A percentile compares a stretch with the other conserved stretches of the same genome.
phyloP scores from a whole-genome alignment of 2,113 vertebrate genomes.

The Pluvianellus socialis region DNA sequence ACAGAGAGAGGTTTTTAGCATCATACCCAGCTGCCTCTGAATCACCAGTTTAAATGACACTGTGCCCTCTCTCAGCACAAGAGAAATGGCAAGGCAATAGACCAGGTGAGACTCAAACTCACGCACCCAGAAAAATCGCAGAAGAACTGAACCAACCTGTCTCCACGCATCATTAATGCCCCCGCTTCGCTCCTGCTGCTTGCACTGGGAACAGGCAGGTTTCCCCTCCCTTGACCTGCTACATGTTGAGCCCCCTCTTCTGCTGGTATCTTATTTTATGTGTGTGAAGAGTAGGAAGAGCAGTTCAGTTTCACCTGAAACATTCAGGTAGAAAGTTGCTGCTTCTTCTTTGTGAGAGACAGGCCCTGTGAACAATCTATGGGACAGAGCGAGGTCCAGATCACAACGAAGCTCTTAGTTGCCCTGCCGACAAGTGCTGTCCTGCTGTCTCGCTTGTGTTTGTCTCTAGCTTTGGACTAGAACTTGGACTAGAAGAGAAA shows the following conservation, averaged over 20 bases:
- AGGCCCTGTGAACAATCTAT: neutral
- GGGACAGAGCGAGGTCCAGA: neutral
- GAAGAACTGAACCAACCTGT: neutral
- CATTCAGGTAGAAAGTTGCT: neutral
- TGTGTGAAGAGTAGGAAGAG: neutral
- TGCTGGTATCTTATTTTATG: neutral
- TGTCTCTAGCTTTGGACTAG: neutral
- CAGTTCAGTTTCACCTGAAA: neutral
- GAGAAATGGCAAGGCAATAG: slow-evolving; percentile 8
- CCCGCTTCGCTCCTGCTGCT: neutral
- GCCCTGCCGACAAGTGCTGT: neutral
- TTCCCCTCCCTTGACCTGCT: neutral
- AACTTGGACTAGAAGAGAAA: neutral
- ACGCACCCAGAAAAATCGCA: neutral
- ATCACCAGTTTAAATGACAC: slow-evolving; percentile 33
- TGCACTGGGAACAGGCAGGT: neutral
- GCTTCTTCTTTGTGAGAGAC: neutral
- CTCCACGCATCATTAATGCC: neutral
- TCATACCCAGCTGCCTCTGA: slow-evolving; percentile 40
- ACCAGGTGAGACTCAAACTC: slow-evolving; percentile 8
- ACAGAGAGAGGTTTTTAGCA: slow-evolving; percentile 33
- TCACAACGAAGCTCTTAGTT: neutral
- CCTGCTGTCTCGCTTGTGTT: neutral
- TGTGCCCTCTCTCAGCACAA: neutral
- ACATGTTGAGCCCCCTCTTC: neutral